phyloP scores from a whole-genome alignment of 2,888 invertebrate species.

The Acronicta alni region DNA sequence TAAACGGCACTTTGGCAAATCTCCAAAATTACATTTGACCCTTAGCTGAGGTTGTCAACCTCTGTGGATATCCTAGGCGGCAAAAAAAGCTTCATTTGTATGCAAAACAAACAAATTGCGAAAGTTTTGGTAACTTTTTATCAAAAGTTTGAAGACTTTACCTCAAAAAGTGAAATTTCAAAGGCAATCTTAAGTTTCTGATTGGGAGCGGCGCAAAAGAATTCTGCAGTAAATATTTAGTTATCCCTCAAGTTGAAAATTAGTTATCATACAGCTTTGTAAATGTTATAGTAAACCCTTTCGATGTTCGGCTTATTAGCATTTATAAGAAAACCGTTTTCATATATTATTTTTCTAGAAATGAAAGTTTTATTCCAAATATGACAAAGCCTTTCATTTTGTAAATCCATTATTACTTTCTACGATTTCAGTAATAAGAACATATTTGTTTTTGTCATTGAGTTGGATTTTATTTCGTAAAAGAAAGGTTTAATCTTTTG shows the following conservation, averaged over 20 bases:
- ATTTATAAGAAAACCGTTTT: conserved; percentile 20
- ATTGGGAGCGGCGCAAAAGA: conserved; percentile 6
- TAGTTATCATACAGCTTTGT: neutral
- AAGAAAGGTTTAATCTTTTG: neutral
- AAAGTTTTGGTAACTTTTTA: conserved; percentile 28
- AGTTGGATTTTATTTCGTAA: neutral
- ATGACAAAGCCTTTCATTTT: neutral
- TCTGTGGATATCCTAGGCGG: conserved; percentile 15
- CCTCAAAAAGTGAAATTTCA: conserved; percentile 25
- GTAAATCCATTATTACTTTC: conserved; percentile 1
- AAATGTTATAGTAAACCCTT: conserved; percentile 24
- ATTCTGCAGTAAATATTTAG: conserved; percentile 21
- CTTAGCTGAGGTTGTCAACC: conserved; percentile 17
- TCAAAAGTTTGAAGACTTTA: conserved; percentile 14
- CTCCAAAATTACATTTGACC: conserved; percentile 20
- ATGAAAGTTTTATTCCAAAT: conserved; percentile 3
- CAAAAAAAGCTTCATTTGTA: conserved; percentile 35
- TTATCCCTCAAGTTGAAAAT: neutral
- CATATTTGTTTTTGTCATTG: neutral
- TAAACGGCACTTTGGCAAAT: conserved; percentile 19
- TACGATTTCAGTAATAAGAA: neutral
- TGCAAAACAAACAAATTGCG: conserved; percentile 47
- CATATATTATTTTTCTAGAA: neutral
- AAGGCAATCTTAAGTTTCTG: conserved; percentile 46
- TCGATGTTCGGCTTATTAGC: conserved; percentile 14